These are phyloP conservation scores for Ormyrus labotus DNA, from an alignment of 2,888 invertebrate species.

Conservation along the genomic window DNA sequence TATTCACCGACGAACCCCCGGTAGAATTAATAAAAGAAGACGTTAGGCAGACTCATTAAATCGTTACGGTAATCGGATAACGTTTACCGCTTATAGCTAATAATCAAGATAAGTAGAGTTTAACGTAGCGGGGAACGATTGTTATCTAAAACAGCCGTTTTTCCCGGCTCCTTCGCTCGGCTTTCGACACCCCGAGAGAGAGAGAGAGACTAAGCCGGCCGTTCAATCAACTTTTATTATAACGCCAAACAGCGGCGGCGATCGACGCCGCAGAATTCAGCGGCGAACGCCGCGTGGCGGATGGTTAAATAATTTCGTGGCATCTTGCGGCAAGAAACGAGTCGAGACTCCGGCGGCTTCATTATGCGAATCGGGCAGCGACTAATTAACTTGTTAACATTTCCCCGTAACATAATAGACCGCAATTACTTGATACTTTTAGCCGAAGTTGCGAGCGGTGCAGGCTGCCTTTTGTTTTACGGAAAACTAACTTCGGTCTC, in stretches of 20 bases:
- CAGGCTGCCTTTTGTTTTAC: too few relatives aligned
- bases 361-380: neutral
- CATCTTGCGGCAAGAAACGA: neutral
- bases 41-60: constrained; percentile 10
- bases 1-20: neutral
- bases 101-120: constrained; percentile 1
- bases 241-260: too few relatives aligned
- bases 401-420: neutral
- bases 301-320: neutral
- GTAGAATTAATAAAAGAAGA: constrained; percentile 8
- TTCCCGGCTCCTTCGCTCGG: neutral
- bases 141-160: neutral
- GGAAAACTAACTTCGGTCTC: too few relatives aligned
- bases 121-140: constrained; percentile 14
- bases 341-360: neutral
- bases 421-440: too few relatives aligned
- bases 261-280: too few relatives aligned
- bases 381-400: constrained; percentile 13
- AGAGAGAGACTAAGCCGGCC: neutral
- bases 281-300: too few relatives aligned
- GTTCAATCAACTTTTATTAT: neutral
- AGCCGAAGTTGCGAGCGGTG: neutral
- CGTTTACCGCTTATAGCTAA: neutral
- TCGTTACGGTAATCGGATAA: constrained; percentile 18
- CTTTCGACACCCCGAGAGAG: neutral